A percentile compares a stretch with the other conserved stretches of the same genome.
Conservation (phyloP, 2,888 invertebrate genomes). For the Luperina nickerlii region DNA sequence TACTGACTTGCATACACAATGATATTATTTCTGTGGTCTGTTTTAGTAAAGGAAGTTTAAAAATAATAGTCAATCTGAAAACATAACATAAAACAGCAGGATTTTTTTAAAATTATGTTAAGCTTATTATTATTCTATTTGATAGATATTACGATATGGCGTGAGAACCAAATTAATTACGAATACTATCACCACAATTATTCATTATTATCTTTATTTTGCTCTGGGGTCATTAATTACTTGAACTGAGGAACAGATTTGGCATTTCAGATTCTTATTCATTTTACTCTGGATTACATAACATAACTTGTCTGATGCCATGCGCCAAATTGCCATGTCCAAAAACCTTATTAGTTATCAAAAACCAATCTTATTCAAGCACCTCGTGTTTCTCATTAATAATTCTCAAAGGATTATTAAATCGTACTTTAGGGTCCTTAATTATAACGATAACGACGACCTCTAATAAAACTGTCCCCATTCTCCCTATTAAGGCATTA, state of each 20-base stretch:
- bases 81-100: slow-evolving; percentile 10
- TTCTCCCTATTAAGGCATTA: neutral
- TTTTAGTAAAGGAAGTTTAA: slow-evolving; percentile 5
- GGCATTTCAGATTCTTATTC: neutral
- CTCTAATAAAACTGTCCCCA: slow-evolving; percentile 9
- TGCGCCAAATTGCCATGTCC: neutral
- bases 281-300: neutral
- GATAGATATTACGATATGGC: neutral
- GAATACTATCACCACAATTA: neutral
- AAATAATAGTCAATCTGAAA: slow-evolving; percentile 4
- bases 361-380: neutral
- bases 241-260: neutral
- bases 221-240: neutral
- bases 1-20: slow-evolving; percentile 30
- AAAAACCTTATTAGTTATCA: neutral
- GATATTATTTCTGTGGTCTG: slow-evolving; percentile 1
- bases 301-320: too few species aligned
- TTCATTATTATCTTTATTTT: slow-evolving; percentile 5
- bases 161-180: slow-evolving; percentile 15
- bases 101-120: neutral
- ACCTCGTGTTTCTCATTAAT: neutral
- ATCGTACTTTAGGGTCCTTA: neutral
- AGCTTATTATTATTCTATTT: neutral
- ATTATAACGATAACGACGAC: neutral
- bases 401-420: neutral